Conservation (phyloP, 2,888 invertebrate species). For the Himalopsyche anomala region DNA sequence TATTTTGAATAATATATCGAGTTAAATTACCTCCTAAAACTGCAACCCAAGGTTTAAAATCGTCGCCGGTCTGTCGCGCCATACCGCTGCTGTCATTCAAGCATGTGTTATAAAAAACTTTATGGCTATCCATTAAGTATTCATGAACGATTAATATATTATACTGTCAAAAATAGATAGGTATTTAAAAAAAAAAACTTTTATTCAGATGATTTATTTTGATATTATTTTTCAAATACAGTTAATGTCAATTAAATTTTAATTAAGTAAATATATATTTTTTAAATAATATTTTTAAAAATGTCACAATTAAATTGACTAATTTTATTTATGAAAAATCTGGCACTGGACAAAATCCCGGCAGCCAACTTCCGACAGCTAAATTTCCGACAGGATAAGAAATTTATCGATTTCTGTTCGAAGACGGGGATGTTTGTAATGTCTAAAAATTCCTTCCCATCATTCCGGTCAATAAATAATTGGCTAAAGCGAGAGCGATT, state of each 20-base stretch:
- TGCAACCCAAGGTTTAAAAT: slow-evolving; percentile 61
- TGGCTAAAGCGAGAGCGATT: too few species aligned
- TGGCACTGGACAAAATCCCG: too few species aligned
- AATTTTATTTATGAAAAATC: too few species aligned
- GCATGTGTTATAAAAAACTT: slow-evolving; percentile 48
- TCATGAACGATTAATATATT: neutral
- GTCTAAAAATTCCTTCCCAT: too few species aligned
- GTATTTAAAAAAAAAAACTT: neutral
- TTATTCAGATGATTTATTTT: neutral
- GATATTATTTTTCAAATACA: neutral
- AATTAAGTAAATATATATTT: neutral
- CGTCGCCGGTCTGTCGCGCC: slow-evolving; percentile 57
- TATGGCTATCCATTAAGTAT: neutral
- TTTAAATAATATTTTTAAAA: too few species aligned
- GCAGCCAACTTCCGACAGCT: too few species aligned
- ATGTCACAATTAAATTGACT: too few species aligned
- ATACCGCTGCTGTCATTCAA: slow-evolving; percentile 58
- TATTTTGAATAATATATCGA: neutral
- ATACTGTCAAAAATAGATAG: slow-evolving; percentile 39
- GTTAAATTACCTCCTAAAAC: slow-evolving; percentile 63
- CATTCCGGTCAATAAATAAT: too few species aligned
- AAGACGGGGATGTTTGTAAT: too few species aligned
- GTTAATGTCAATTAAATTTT: neutral
- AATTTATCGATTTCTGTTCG: too few species aligned
- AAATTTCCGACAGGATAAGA: too few species aligned